These are phyloP conservation scores for Melanogrammus aeglefinus DNA, from an alignment of 2,797 vertebrate species.

Conservation along the genomic window DNA sequence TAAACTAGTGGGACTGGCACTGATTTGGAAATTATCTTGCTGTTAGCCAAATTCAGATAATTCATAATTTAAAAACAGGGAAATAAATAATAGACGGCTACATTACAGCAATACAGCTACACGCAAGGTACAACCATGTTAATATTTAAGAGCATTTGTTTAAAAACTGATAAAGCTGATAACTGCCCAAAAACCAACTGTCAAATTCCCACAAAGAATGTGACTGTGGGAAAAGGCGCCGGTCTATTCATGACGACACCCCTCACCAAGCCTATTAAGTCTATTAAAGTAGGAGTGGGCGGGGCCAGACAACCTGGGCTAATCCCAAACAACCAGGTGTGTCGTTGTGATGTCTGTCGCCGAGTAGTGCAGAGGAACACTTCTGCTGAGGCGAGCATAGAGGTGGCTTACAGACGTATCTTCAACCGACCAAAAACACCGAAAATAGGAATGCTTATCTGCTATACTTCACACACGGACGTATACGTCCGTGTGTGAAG, in stretches of 20 bases:
- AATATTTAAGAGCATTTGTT: neutral
- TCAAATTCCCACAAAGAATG: neutral
- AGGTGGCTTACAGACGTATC: neutral
- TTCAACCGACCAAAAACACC: too few species aligned
- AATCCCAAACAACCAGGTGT: constrained; percentile 2
- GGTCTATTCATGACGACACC: neutral
- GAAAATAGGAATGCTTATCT: too few species aligned
- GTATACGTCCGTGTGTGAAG: too few species aligned
- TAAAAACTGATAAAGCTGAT: neutral
- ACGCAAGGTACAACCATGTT: neutral
- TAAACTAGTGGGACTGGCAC: neutral
- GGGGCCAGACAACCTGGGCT: neutral
- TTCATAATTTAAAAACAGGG: neutral
- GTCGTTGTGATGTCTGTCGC: too few species aligned
- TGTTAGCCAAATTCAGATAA: neutral
- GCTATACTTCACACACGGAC: too few species aligned
- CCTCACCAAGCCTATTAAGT: neutral
- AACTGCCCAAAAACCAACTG: neutral
- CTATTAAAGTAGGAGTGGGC: neutral
- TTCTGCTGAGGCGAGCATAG: neutral
- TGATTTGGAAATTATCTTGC: neutral
- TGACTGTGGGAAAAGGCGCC: neutral
- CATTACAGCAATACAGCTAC: neutral
- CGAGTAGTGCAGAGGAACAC: too few species aligned
- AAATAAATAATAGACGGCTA: neutral